Base-by-base conservation (phyloP, 1,140 invertebrate genomes). In the Brachionus asplanchnoidis region DNA sequence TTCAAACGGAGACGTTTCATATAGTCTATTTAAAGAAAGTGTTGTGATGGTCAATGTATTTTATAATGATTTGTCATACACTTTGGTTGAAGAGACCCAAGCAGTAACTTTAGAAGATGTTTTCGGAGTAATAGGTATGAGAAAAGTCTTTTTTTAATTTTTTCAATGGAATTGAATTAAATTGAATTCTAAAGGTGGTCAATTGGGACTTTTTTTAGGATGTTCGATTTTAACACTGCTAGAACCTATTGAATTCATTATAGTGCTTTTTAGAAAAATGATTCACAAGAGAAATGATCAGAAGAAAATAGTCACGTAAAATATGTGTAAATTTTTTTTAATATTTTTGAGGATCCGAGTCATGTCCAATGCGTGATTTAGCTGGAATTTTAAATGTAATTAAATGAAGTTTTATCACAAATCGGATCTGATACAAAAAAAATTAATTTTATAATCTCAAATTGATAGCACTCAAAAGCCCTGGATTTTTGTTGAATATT, bases 201-300 rank as follows among this genome's bases (percentile, higher is more conserved):
- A 77, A 77, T 23, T 77, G 20, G 73, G 73, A 26, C 32, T 77
- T 23, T 77, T 77, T 28, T 77, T 77, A 12, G 73, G 73, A 50
- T 46, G 42, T 26, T 77, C 73, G 46, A 23, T 77, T 50, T 28
- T 77, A 14, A 77, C 73, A 20, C 14, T 77, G 4, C 23, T 77
- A 50, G 73, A 77, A 36, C 73, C 73, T 6, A 77, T 77, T 77
- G 73, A 77, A 50, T 50, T 50, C 32, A 26, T 77, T 14, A 77
- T 77, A 8, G 73, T 46, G 23, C 9, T 46, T 26, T 46, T 77
- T 26, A 50, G 28, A 46, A 50, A 77, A 14, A 6, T 32, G 12
- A 1, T 26, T 9, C 40, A 20, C 68, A 73, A 73, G 17, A 73
- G 20, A 23, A 68, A 32, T 1, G 3, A 2, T 68, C 66, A 32